These are phyloP conservation scores for Tonatia bakeri DNA, from an alignment of 2,113 vertebrate genomes.

Conservation along the genomic window DNA sequence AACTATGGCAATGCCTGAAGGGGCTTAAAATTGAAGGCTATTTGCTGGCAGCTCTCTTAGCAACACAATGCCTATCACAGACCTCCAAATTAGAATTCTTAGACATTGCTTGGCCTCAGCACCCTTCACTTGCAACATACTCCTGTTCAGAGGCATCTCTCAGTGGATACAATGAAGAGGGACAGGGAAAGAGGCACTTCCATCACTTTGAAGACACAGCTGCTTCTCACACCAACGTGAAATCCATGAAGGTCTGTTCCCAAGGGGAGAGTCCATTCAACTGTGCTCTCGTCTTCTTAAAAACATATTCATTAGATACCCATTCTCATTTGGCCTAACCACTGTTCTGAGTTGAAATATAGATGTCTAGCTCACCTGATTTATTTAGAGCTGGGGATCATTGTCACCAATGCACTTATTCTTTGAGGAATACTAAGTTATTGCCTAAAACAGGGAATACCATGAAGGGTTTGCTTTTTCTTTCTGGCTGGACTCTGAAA, in stretches of 20 bases:
- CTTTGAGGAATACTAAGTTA: neutral
- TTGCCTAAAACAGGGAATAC: neutral
- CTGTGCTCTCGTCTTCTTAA: neutral
- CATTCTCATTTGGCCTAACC: neutral
- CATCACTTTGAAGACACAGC: neutral
- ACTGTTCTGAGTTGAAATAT: neutral
- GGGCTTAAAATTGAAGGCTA: neutral
- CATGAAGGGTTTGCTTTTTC: neutral
- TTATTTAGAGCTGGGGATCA: neutral
- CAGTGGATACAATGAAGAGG: neutral
- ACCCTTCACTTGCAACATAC: neutral
- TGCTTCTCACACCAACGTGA: neutral
- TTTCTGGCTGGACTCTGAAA: neutral
- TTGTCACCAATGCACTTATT: neutral
- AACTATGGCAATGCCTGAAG: neutral
- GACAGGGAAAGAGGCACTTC: neutral
- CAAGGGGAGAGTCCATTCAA: neutral
- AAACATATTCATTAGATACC: neutral
- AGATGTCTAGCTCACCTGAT: neutral
- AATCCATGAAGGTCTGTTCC: neutral
- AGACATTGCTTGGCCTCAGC: neutral
- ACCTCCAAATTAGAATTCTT: neutral
- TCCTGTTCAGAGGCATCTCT: neutral
- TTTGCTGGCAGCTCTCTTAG: neutral
- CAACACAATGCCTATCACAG: neutral